Conservation (phyloP, 2,888 invertebrate species). For the Platycheirus albimanus region DNA sequence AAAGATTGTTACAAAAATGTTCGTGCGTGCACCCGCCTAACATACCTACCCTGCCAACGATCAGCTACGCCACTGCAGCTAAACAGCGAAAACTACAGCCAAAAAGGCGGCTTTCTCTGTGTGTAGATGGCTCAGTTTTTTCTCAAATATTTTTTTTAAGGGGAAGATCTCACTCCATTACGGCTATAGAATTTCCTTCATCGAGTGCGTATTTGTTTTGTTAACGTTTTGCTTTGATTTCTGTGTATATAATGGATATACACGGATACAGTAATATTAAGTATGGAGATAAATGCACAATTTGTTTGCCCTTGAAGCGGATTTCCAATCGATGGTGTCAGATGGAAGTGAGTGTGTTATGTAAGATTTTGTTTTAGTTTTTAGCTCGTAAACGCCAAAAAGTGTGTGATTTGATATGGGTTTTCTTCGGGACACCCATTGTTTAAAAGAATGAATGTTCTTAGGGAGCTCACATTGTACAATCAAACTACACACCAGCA, state of each 20-base stretch:
- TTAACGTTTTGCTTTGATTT: conserved; percentile 49
- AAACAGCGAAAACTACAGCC: no score
- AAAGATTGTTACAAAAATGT: no score
- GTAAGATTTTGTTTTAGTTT: not conserved
- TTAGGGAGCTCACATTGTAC: not conserved
- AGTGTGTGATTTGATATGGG: conserved; percentile 30
- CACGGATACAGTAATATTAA: not conserved
- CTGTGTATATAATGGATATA: not conserved
- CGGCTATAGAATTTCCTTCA: conserved; percentile 48
- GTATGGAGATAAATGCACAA: conserved; percentile 3
- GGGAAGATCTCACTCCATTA: conserved; percentile 1
- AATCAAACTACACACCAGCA: not conserved
- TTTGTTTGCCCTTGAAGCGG: conserved; percentile 22
- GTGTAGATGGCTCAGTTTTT: no score
- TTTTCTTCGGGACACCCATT: not conserved
- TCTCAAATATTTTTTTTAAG: no score
- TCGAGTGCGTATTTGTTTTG: conserved; percentile 61
- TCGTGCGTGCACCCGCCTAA: no score
- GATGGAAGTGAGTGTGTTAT: conserved; percentile 23
- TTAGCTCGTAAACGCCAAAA: conserved; percentile 5
- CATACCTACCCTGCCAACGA: no score
- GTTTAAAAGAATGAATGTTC: not conserved
- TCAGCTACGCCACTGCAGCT: no score
- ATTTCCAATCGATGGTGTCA: conserved; percentile 39
- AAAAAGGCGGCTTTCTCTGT: no score